These are phyloP conservation scores for Phoeniculus purpureus DNA, from an alignment of 2,797 vertebrate species.

Conservation along the genomic window DNA sequence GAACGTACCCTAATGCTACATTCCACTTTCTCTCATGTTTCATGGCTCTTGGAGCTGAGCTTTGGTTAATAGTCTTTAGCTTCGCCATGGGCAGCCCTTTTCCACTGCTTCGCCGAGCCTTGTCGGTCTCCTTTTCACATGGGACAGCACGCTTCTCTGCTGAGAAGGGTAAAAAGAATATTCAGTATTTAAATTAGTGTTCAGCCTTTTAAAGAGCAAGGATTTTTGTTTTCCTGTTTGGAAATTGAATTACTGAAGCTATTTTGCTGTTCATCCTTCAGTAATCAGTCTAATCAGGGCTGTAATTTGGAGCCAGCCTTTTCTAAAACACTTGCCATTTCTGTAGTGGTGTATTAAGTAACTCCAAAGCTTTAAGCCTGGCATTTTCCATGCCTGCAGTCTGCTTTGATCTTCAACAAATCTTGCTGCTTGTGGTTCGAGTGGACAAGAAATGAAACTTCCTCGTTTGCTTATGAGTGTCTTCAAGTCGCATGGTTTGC, in stretches of 20 bases:
- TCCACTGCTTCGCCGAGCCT: background rate
- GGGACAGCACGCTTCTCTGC: background rate
- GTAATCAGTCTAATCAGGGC: background rate
- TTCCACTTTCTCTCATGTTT: background rate
- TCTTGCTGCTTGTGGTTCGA: background rate
- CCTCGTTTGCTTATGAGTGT: slow-evolving; percentile 32
- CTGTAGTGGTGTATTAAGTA: background rate
- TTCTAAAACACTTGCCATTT: slow-evolving; percentile 32
- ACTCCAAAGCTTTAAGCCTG: slow-evolving; percentile 18
- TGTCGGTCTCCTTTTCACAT: background rate
- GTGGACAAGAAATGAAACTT: slow-evolving; percentile 34
- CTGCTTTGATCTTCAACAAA: slow-evolving; percentile 36
- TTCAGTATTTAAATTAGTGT: background rate
- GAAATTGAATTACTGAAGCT: slow-evolving; percentile 25
- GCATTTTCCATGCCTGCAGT: slow-evolving; percentile 43
- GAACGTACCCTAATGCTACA: background rate
- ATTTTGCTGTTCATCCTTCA: background rate
- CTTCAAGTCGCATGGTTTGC: background rate
- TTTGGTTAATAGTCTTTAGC: background rate
- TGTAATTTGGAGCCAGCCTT: slow-evolving; percentile 4
- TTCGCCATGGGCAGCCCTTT: background rate
- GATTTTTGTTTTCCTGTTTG: background rate
- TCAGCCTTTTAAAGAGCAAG: background rate
- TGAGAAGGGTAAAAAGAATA: background rate
- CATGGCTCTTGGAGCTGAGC: background rate